These are phyloP conservation scores for Dromas ardeola DNA, from an alignment of 2,113 vertebrate species.

Conservation along the genomic window DNA sequence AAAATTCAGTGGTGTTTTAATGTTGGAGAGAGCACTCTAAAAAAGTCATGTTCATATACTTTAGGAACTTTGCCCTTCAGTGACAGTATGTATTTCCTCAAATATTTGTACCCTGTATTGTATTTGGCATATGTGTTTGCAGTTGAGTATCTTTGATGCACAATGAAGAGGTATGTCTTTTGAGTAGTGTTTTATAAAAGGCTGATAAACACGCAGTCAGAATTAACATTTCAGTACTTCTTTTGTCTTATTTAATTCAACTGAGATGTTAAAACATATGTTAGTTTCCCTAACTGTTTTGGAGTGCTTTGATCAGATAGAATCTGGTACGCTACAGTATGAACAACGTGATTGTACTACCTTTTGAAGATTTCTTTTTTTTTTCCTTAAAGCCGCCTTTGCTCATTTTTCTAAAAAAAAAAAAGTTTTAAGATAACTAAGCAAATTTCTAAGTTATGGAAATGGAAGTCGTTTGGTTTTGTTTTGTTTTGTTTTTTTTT, in stretches of 20 bases:
- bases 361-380: neutral
- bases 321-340: neutral
- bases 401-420: neutral
- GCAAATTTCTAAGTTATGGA: neutral
- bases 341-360: neutral
- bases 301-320: neutral
- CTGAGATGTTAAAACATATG: neutral
- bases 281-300: neutral
- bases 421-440: neutral
- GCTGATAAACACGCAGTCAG: neutral
- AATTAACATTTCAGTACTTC: neutral
- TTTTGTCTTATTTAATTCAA: neutral
- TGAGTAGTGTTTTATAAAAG: neutral
- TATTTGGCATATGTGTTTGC: neutral
- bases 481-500: no score
- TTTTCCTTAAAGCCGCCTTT: neutral
- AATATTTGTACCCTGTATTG: neutral
- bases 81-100: neutral
- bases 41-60: neutral
- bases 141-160: neutral
- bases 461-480: no score
- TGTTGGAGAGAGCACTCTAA: neutral
- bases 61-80: neutral
- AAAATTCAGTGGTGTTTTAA: neutral
- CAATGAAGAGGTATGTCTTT: neutral